Evolutionary conservation across 2,888 invertebrate genomes (phyloP).

Genomic region (Mechanitis mazaeus): DNA sequence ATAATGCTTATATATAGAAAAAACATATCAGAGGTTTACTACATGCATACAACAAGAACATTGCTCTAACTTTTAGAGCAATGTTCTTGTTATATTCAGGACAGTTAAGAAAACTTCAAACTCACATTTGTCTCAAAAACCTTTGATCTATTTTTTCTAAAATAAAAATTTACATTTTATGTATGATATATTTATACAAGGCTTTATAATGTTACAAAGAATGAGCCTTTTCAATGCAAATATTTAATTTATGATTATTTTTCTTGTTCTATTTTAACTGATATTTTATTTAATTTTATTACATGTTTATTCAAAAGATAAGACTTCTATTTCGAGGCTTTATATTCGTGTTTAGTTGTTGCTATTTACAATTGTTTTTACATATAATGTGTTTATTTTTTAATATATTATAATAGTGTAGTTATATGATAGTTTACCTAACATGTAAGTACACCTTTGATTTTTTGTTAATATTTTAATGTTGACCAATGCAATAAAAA

Average conservation of each 20-base stretch:
- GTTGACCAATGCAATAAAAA: conserved; percentile 2
- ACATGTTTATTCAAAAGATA: conserved; percentile 47
- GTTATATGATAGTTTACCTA: conserved; percentile 18
- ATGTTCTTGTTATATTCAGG: neutral
- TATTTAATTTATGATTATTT: conserved; percentile 17
- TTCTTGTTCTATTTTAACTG: conserved; percentile 25
- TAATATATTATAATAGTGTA: conserved; percentile 38
- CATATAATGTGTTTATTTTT: conserved; percentile 56
- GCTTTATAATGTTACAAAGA: neutral
- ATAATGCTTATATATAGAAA: conserved; percentile 44
- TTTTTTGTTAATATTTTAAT: conserved; percentile 10
- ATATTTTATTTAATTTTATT: conserved; percentile 47
- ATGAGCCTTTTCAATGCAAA: conserved; percentile 3
- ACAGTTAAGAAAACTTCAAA: conserved; percentile 40
- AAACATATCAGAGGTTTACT: neutral
- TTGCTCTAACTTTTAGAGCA: neutral
- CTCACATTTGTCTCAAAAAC: conserved; percentile 18
- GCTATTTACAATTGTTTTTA: conserved; percentile 70
- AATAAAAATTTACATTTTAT: conserved; percentile 12
- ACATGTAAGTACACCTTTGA: conserved; percentile 17
- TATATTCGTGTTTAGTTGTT: conserved; percentile 57
- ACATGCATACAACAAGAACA: neutral
- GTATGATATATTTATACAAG: conserved; percentile 4
- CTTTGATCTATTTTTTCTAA: conserved; percentile 1
- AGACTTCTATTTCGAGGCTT: conserved; percentile 63